Evolutionary conservation across 92 coral and sea anemone genomes (phyloP), one percentile per base, ranked within the genome.

Genomic region (Siderastrea radians): DNA sequence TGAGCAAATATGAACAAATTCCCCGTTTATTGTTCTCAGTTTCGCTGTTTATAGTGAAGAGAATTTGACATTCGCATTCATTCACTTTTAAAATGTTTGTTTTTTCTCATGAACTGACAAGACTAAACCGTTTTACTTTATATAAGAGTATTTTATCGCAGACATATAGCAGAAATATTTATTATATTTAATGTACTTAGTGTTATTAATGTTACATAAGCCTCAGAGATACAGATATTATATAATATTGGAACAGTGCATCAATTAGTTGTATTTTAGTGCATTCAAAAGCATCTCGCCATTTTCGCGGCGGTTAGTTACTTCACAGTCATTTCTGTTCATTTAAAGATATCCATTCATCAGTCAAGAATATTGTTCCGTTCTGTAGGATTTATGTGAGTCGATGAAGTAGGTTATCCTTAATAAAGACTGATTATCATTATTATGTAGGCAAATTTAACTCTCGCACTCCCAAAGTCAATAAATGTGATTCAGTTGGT

Each of bases 101-200:
- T 44, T 47, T 78, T 53, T 52, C 8, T 26, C 53, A 12, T 47
- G 26, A 38, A 14, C 60, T 7, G 67, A 76, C 50, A 76, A 76
- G 38, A 77, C 68, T 77, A 77, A 79, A 63, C n/a, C 45, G 10
- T 79, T 49, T 62, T 48, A 63, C 16, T 79, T 62, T 64, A 58
- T 45, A 67, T 63, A 62, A 26, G 84, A 51, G 38, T 80, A 80
- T 66, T 64, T 53, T 66, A 80, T 51, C 84, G 16, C 74, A 66
- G 51, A 80, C 19, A 12, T 63, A 78, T 63, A 57, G 14, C 71
- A 48, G 72, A 64, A 51, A 49, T 49, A 80, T 65, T 51, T 51
- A 50, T 80, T 45, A 52, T 80, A 65, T 80, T 80, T 80, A 80
- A 48, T 78, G 46, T 49, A n/a, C 83, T 5, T 48, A n/a, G 54